Base-by-base conservation (phyloP, 1,140 invertebrate genomes). In the Leptinotarsa texana region DNA sequence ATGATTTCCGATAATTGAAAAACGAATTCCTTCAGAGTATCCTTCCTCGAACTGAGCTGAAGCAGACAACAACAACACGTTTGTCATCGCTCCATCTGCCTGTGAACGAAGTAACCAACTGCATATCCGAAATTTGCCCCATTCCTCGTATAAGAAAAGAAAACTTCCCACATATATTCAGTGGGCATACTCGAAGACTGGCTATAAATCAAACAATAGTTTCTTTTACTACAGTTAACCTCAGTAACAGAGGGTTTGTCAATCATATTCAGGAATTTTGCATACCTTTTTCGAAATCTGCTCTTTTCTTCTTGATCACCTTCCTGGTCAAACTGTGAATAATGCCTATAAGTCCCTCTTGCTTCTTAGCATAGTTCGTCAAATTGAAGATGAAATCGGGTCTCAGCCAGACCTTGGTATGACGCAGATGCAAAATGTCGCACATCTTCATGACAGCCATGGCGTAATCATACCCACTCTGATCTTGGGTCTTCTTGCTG, bases 361-460 rank as follows among this genome's bases (percentile, higher is more conserved):
- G 83, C 21, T 74, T 75, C 75, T 82, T 80, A 87, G 88, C 82
- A 87, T 80, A 92, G 80, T 93, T 93, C 4, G 93, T 92, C 13
- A 93, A 86, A 72, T 92, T 91, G 87, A 96, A 98, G 1, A 98
- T 84, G 77, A 92, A 87, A 76, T 97, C 92, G 11, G 91, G 90
- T 85, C 94, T 91, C 15, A 96, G 85, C 91, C 95, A 95, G 21
- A 96, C 89, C 77, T 92, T 91, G 17, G 93, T 91, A 79, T 96
- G 92, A 78, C 96, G 91, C n/a, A 92, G 85, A 81, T 95, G 93
- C 0, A 95, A 88, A 73, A 95, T 94, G 75, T 94, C 92, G 79
- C 92, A 94, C 89, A 95, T 93, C 80, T 94, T 93, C 93, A 94
- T 94, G 1, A 94, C 93, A 74, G 93, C 93, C 91, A 93, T 92